phyloP scores from a whole-genome alignment of 2,797 vertebrate species.

The Sebastes nivosus region DNA sequence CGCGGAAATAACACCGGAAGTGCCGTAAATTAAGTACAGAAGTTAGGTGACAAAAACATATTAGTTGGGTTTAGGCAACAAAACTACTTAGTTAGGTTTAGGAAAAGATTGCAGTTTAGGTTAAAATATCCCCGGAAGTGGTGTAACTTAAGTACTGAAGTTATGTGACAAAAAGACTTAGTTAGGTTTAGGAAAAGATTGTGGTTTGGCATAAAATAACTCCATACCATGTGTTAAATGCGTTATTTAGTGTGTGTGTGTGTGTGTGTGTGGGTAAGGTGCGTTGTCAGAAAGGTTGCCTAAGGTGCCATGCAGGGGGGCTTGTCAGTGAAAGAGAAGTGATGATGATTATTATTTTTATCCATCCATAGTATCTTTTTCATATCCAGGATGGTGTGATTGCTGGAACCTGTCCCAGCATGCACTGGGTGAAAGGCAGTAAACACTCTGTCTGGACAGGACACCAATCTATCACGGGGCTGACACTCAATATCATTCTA shows the following conservation, averaged over 20 bases:
- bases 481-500: constrained; percentile 16
- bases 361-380: constrained; percentile 16
- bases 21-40: too few relatives aligned
- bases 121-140: too few relatives aligned
- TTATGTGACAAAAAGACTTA: too few relatives aligned
- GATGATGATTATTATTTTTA: constrained; percentile 16
- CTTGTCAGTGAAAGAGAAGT: not conserved
- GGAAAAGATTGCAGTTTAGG: too few relatives aligned
- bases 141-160: too few relatives aligned
- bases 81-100: too few relatives aligned
- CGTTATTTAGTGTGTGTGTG: constrained; percentile 2
- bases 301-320: not conserved
- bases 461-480: constrained; percentile 10
- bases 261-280: not conserved
- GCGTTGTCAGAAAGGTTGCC: not conserved
- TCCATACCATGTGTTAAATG: constrained; percentile 1
- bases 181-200: too few relatives aligned
- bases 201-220: too few relatives aligned
- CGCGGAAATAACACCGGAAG: too few relatives aligned
- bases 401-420: constrained; percentile 12
- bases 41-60: too few relatives aligned
- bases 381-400: not conserved
- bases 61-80: too few relatives aligned
- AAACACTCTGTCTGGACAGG: constrained; percentile 13
- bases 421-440: constrained; percentile 21